A percentile compares a stretch with the other conserved stretches of the same genome.
These are phyloP conservation scores for Oceanites oceanicus DNA, from an alignment of 2,113 vertebrate genomes.

Conservation along the genomic window DNA sequence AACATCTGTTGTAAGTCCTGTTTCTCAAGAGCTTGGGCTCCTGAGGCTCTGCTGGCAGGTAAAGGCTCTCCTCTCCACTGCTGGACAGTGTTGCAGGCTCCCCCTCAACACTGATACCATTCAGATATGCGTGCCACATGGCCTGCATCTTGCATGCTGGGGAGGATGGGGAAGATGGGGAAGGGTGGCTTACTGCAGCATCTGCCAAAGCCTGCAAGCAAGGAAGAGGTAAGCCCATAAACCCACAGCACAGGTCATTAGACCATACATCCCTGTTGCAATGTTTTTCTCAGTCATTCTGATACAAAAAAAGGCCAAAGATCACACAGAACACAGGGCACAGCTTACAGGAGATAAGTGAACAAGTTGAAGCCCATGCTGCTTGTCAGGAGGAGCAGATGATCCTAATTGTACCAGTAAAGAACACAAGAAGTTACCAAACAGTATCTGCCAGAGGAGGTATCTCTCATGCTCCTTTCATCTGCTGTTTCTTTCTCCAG, in stretches of 20 bases:
- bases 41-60: background rate
- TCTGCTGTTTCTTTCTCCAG: background rate
- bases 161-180: background rate
- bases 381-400: background rate
- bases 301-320: no score
- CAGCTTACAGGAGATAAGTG: background rate
- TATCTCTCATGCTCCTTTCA: no score
- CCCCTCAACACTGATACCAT: background rate
- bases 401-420: background rate
- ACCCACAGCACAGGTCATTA: background rate
- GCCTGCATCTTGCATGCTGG: background rate
- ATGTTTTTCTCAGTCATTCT: background rate
- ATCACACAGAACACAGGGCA: background rate
- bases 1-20: rapidly evolving
- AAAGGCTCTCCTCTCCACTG: background rate
- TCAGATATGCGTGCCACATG: background rate
- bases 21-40: background rate
- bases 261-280: background rate
- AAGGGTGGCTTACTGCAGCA: background rate
- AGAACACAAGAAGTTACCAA: background rate
- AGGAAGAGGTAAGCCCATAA: background rate
- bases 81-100: background rate
- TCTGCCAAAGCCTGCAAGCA: background rate
- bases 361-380: background rate
- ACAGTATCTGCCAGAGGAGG: background rate